Percentiles rank a stretch among this genome's conserved stretches.
These are phyloP conservation scores for Leucoraja ocellata DNA, from an alignment of 2,797 vertebrate species.

Conservation along the genomic window DNA sequence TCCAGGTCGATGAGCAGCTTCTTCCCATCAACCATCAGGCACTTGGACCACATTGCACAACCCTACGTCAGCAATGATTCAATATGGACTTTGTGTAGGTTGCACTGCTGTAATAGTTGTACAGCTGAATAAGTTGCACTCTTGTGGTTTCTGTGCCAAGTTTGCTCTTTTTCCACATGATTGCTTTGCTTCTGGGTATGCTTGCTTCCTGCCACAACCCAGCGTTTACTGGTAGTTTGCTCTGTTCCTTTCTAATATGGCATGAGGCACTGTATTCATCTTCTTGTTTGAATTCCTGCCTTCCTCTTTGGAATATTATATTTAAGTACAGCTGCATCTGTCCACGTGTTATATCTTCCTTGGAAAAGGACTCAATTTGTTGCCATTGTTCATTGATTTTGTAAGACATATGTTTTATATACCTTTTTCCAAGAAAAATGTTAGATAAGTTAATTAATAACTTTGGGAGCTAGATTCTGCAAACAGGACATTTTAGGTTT, in stretches of 20 bases:
- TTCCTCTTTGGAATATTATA: background rate
- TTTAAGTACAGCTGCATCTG: background rate
- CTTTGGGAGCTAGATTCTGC: conserved; percentile 1
- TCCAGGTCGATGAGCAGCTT: no score
- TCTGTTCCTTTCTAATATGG: background rate
- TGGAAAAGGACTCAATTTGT: background rate
- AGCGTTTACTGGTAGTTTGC: no score
- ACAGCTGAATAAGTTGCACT: no score
- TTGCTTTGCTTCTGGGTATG: no score
- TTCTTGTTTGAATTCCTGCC: background rate
- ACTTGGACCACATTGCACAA: no score
- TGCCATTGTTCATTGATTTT: background rate
- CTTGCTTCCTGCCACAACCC: no score
- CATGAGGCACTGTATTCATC: background rate
- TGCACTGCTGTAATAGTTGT: no score
- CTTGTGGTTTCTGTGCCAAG: no score
- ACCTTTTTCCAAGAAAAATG: conserved; percentile 8
- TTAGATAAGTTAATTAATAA: conserved; percentile 14
- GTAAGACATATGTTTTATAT: background rate
- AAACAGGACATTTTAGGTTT: background rate
- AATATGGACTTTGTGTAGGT: no score
- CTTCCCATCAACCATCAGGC: no score
- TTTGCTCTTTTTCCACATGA: no score
- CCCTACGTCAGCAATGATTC: no score
- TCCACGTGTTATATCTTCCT: background rate